Base-by-base conservation (phyloP, 2,888 invertebrate genomes). In the Agrochola litura region DNA sequence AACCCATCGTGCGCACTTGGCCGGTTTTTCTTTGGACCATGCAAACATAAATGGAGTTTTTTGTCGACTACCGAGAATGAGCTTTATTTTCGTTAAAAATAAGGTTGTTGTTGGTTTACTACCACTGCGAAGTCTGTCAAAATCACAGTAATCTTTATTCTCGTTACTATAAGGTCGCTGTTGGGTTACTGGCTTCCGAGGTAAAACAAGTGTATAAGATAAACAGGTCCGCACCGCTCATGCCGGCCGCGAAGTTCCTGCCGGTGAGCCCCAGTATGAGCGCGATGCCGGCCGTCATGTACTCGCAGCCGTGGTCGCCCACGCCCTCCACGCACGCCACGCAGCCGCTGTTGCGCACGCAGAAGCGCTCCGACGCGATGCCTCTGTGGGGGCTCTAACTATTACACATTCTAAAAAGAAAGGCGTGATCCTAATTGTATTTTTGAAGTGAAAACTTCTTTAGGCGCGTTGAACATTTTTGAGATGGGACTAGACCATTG, bases 241-340 rank as follows among this genome's bases (percentile, higher is more conserved):
- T 99, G 88, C 99, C 99, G 67, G 99, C 99, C 14, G 99, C 99
- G 97, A 99, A 99, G 97, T 99, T 99, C 83, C 99, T 97, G 1
- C 99, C 99, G 12, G 99, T 99, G 79, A 99, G 97, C 1, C 99
- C 99, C 25, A 99, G 97, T 90, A 99, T 98, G 71, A 99, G 97
- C 82, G 98, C 98, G 79, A 97, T 96, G 78, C 99, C 99, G 22
- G 99, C 99, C 68, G 99, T 99, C 99, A 99, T 99, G 96, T 99
- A 99, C 97, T 99, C 99, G 97, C 99, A 99, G 78, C 99, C 99
- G 95, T 99, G 99, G 97, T 99, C 99, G 61, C 99, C 99, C 77
- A 99, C 99, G 73, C 99, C 99, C 96, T 99, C 99, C 83, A 99
- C 99, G 46, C 25, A 99, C 99, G 22, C 99, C 52, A 98, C 97